These are phyloP conservation scores for Alviniconcha strummeri DNA, from an alignment of 2,888 invertebrate genomes.

Conservation along the genomic window DNA sequence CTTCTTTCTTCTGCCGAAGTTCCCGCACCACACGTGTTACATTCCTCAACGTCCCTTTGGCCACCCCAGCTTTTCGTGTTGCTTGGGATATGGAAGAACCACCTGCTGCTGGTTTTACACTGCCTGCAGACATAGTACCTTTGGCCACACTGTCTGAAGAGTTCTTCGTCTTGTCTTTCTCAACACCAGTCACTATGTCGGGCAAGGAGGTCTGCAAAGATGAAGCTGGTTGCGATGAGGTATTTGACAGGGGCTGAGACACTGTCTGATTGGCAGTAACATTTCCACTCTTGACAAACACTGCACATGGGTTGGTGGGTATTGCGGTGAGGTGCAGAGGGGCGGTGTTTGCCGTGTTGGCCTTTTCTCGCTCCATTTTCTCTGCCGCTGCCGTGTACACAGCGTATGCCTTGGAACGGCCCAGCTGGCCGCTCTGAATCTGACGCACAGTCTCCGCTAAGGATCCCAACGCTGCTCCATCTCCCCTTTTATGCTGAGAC, in stretches of 20 bases:
- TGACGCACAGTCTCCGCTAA: constrained; percentile 40
- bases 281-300: constrained; percentile 41
- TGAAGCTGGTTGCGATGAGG: too few species aligned
- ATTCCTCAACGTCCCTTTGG: neutral
- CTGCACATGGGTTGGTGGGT: constrained; percentile 55
- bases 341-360: constrained; percentile 42
- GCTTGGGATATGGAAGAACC: too few species aligned
- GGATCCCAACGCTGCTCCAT: too few species aligned
- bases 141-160: too few species aligned
- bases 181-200: too few species aligned
- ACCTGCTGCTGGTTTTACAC: too few species aligned
- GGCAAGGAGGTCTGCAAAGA: too few species aligned
- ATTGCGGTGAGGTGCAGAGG: constrained; percentile 52
- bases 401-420: constrained; percentile 57
- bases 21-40: constrained; percentile 18
- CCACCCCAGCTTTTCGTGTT: neutral
- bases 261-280: too few species aligned
- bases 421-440: constrained; percentile 51
- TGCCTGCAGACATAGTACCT: too few species aligned
- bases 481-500: too few species aligned
- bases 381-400: constrained; percentile 60
- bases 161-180: too few species aligned
- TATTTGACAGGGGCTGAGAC: too few species aligned
- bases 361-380: constrained; percentile 50
- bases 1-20: constrained; percentile 22